Evolutionary conservation across 2,113 vertebrate genomes (phyloP).

Genomic region (Istiophorus platypterus): DNA sequence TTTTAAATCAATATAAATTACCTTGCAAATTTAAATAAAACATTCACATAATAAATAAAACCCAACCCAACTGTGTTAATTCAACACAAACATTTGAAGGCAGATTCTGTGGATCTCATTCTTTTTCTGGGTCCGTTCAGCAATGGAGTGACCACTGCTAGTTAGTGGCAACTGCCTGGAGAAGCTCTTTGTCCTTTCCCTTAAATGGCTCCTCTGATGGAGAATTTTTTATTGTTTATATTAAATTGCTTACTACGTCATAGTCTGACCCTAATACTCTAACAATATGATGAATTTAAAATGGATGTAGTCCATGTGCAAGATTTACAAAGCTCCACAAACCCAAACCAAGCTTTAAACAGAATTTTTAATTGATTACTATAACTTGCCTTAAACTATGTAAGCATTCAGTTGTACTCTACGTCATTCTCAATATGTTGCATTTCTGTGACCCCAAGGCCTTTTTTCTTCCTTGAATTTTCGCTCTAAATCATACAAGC

Average conservation of each 20-base stretch:
- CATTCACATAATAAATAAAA: no score
- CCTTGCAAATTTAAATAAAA: no score
- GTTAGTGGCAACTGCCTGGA: no score
- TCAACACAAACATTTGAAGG: no score
- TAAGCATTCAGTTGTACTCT: conserved; percentile 19
- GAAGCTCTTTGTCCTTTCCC: no score
- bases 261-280: background rate
- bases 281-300: conserved; percentile 6
- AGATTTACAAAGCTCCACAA: conserved; percentile 15
- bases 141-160: no score
- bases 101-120: no score
- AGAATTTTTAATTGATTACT: conserved; percentile 39
- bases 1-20: no score
- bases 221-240: background rate
- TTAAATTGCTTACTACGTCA: background rate
- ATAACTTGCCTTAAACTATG: background rate
- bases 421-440: conserved; percentile 16
- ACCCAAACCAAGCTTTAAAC: background rate
- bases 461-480: conserved; percentile 20
- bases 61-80: no score
- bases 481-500: conserved; percentile 8
- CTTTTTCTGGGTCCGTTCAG: no score
- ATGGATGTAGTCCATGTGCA: background rate
- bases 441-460: conserved; percentile 4
- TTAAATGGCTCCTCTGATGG: background rate